Evolutionary conservation across 2,797 vertebrate genomes (phyloP).

Genomic region (Eutrigla gurnardus): DNA sequence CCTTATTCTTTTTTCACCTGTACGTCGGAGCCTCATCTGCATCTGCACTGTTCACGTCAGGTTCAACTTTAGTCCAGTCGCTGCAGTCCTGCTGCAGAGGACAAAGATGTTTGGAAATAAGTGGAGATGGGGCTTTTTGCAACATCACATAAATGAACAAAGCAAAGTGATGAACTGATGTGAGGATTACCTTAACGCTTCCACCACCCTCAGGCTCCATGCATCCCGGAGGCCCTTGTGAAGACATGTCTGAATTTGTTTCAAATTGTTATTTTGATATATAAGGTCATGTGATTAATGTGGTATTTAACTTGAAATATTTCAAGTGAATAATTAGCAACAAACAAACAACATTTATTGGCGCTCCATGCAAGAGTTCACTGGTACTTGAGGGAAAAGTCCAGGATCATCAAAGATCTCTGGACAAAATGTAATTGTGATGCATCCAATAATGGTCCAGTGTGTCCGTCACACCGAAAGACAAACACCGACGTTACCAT

Average conservation of each 20-base stretch:
- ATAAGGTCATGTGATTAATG: background rate
- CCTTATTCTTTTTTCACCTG: constrained; percentile 12
- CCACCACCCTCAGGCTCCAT: background rate
- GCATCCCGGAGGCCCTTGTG: constrained; percentile 9
- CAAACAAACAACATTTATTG: too few species aligned
- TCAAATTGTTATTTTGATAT: background rate
- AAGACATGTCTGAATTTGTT: constrained; percentile 4
- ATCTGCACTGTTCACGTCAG: constrained; percentile 6
- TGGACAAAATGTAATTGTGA: too few species aligned
- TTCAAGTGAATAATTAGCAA: too few species aligned
- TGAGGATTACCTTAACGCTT: constrained; percentile 5
- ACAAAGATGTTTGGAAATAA: background rate
- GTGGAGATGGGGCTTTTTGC: background rate
- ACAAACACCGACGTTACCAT: too few species aligned
- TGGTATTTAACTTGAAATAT: too few species aligned
- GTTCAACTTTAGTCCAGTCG: constrained; percentile 38
- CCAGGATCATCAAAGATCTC: too few species aligned
- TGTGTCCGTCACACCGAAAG: too few species aligned
- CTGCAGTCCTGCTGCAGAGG: constrained; percentile 5
- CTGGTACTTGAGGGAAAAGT: too few species aligned
- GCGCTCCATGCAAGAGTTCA: too few species aligned
- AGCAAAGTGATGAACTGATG: background rate
- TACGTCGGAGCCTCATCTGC: constrained; percentile 4
- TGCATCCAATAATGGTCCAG: too few species aligned
- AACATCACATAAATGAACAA: background rate